Evolutionary conservation across 2,797 vertebrate genomes (phyloP), one percentile per base, ranked within the genome.

Genomic region (Bryconaethiops microstoma): DNA sequence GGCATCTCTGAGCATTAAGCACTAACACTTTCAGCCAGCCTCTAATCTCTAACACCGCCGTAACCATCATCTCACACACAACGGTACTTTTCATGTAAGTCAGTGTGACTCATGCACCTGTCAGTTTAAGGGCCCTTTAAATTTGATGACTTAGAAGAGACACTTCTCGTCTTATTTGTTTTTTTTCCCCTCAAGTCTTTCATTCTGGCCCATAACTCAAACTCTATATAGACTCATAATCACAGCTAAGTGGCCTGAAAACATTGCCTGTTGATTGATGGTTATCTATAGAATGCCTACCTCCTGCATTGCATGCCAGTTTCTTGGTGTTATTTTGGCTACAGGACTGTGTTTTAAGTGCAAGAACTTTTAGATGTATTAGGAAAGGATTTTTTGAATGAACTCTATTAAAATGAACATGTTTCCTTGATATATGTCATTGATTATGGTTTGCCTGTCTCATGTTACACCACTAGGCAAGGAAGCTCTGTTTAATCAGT

Each of bases 241-340:
- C 57, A 63, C 29, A 13, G 55, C 5, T 40, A n/a, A 60, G 59
- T 76, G 70, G 77, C 72, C 74, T 86, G 48, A 78, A 70, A 74
- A 73, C 1, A 45, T 55, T 79, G 84, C 78, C 65, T 84, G 78
- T 55, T 80, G 75, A 82, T 69, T 74, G 68, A 55, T 74, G 39
- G 84, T 82, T 88, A 88, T 84, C 42, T 65, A 14, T 55, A 73
- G 80, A 86, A 72, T 83, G 57, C 45, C 60, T 79, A 74, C 48
- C 48, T 52, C 48, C 57, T 86, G 81, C 83, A 55, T 76, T 87
- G 91, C 93, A 93, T 93, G 92, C 74, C 79, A 59, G 76, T 81
- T 64, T 86, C 74, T 82, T 85, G 80, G 74, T 75, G 82, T 52
- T 45, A 5, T 59, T 13, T 81, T 35, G 67, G 8, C 54, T 64